phyloP scores from a whole-genome alignment of 2,797 vertebrate genomes.

The Malacoraja senta region DNA sequence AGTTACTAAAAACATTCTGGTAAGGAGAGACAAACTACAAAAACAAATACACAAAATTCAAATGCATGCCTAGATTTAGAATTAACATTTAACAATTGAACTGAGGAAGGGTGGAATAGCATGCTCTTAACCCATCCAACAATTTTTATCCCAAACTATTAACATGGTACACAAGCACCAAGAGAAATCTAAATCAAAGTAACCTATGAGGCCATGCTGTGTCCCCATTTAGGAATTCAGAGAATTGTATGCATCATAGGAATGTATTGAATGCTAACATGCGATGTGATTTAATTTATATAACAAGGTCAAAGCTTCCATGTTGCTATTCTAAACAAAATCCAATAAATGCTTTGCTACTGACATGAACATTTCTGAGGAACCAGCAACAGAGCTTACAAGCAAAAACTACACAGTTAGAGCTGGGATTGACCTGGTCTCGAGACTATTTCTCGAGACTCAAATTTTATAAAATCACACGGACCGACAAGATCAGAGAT shows the following conservation, averaged over 20 bases:
- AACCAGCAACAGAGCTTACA: background rate
- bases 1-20: background rate
- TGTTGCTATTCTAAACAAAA: constrained; percentile 21
- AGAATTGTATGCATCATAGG: constrained; percentile 19
- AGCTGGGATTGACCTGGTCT: background rate
- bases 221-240: background rate
- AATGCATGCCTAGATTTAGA: background rate
- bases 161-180: background rate
- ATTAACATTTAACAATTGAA: background rate
- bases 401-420: background rate
- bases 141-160: background rate
- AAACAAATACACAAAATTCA: background rate
- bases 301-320: constrained; percentile 26
- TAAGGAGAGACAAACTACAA: background rate
- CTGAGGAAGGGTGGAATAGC: background rate
- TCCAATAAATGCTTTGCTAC: background rate
- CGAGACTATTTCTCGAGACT: background rate
- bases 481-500: background rate
- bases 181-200: constrained; percentile 7
- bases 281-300: background rate
- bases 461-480: background rate
- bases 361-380: background rate
- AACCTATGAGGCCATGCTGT: background rate
- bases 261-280: constrained; percentile 31
- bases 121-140: background rate